A percentile compares a stretch with the other conserved stretches of the same genome.
Evolutionary conservation across 2,113 vertebrate species (phyloP).

Genomic region (Pollimyrus isidori): DNA sequence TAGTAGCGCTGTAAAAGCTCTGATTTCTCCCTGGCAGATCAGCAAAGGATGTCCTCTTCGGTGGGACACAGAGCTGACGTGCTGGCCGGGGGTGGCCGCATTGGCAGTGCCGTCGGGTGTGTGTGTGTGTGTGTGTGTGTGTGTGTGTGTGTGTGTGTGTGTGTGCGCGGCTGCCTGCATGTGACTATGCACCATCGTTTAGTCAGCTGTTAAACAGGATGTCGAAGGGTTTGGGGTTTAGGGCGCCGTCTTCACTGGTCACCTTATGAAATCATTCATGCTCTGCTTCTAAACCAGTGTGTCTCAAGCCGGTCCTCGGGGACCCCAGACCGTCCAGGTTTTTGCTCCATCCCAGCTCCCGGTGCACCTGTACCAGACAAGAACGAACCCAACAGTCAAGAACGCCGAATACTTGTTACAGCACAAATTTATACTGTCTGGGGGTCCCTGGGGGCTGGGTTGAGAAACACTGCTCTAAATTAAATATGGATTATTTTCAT

Average conservation of each 20-base stretch:
- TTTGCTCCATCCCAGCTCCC: background rate
- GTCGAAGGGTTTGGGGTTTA: background rate
- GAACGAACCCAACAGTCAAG: background rate
- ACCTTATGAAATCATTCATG: background rate
- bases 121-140: background rate
- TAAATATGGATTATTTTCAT: background rate
- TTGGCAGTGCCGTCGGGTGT: background rate
- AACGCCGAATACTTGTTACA: background rate
- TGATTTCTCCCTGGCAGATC: background rate
- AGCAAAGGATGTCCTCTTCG: background rate
- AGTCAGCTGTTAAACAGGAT: background rate
- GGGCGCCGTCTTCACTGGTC: background rate
- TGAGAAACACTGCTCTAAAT: background rate
- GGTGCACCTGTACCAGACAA: background rate
- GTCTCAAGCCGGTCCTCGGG: background rate
- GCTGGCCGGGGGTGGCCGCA: background rate
- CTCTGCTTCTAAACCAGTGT: background rate
- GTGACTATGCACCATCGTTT: background rate
- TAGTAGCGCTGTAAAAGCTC: background rate
- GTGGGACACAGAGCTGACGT: background rate
- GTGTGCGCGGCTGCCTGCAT: background rate
- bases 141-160: slow-evolving; percentile 7
- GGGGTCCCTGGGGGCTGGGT: background rate
- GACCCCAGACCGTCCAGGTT: background rate
- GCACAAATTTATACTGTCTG: background rate